Conservation (phyloP, 2,113 vertebrate species). For the Passer montanus region DNA sequence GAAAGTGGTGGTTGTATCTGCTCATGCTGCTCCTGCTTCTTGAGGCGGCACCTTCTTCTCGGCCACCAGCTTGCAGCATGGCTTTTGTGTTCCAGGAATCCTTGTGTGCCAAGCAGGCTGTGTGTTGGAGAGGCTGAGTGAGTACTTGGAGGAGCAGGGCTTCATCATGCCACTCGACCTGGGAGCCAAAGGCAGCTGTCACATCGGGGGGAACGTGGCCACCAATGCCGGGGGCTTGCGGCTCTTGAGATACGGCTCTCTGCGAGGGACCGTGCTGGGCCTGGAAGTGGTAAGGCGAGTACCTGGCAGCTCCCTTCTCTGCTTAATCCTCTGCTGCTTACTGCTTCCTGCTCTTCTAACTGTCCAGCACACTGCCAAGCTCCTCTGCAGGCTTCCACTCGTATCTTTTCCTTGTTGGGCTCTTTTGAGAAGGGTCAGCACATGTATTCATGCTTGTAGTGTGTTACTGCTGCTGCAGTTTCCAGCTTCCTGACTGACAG, state of each 20-base stretch:
- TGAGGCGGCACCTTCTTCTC: not conserved
- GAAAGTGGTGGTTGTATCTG: not conserved
- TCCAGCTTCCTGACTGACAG: not conserved
- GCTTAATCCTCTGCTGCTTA: not conserved
- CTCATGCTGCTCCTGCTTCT: not conserved
- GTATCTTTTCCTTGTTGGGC: not conserved
- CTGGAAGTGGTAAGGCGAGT: conserved; percentile 88
- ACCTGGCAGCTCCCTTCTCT: not conserved
- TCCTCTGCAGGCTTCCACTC: not conserved
- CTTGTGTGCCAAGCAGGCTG: conserved; percentile 94
- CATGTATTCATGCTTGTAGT: accelerated
- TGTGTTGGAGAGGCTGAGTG: conserved; percentile 85
- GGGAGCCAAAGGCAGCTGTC: conserved; percentile 96
- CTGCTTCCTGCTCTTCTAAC: not conserved
- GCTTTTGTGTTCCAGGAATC: conserved; percentile 73
- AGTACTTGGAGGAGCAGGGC: conserved; percentile 80
- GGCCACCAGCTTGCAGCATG: not conserved
- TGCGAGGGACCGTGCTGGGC: conserved; percentile 90
- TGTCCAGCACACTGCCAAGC: not conserved
- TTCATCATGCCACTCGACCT: conserved; percentile 93
- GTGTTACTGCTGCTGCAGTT: not conserved
- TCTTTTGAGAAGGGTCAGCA: not conserved
- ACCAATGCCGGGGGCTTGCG: conserved; percentile 93
- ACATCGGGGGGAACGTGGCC: conserved; percentile 93
- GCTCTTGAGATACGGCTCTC: conserved; percentile 89